phyloP scores from a whole-genome alignment of 1,140 invertebrate genomes.

The Drosophila neocordata region DNA sequence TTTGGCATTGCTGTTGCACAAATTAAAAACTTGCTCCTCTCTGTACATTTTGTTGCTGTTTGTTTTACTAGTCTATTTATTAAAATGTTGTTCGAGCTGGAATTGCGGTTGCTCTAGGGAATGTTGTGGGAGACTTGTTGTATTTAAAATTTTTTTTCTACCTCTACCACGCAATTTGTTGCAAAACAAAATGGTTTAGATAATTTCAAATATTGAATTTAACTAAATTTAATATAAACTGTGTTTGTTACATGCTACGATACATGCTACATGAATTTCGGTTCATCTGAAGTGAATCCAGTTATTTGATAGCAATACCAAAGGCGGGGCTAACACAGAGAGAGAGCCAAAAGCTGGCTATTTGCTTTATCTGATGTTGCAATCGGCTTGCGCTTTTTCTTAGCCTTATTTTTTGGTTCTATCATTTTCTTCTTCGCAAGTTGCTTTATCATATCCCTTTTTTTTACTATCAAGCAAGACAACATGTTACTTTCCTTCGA shows the following conservation, averaged over 20 bases:
- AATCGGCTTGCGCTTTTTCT: not conserved
- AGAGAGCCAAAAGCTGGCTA: not conserved
- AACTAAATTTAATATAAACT: too few relatives aligned
- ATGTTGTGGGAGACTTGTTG: not conserved
- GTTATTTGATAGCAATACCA: not conserved
- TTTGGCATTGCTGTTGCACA: conserved; percentile 47
- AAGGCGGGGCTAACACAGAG: not conserved
- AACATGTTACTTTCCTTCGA: too few relatives aligned
- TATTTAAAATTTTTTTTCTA: too few relatives aligned
- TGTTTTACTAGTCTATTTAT: conserved; percentile 49
- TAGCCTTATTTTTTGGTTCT: too few relatives aligned
- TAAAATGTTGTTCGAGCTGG: conserved; percentile 56
- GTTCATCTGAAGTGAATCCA: not conserved
- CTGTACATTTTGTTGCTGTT: conserved; percentile 32
- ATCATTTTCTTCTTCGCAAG: too few relatives aligned
- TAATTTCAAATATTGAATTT: not conserved
- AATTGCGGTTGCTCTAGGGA: not conserved
- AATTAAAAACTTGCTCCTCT: conserved; percentile 65
- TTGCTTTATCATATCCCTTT: too few relatives aligned
- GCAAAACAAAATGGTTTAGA: not conserved
- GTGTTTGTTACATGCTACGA: too few relatives aligned
- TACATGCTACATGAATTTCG: not conserved
- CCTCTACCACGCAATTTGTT: not conserved
- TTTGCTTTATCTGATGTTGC: not conserved
- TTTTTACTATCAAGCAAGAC: not conserved